These are phyloP conservation scores for Pseudoatta argentina DNA, from an alignment of 1,140 invertebrate genomes.

Conservation along the genomic window DNA sequence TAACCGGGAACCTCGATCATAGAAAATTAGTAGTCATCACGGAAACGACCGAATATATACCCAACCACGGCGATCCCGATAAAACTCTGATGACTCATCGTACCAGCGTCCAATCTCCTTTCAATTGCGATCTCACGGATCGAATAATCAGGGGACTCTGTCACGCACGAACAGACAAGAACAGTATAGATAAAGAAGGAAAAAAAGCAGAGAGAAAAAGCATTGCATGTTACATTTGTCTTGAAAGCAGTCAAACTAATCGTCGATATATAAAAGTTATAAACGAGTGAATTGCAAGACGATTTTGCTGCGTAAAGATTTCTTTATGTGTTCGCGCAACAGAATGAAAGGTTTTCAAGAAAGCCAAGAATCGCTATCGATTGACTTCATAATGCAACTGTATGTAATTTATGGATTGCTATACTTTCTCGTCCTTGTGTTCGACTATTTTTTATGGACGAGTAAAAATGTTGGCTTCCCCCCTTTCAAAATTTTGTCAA, in stretches of 20 bases:
- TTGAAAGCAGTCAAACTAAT: slow-evolving; percentile 5
- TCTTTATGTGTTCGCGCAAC: slow-evolving; percentile 31
- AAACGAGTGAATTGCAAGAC: slow-evolving; percentile 30
- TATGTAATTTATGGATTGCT: slow-evolving; percentile 72
- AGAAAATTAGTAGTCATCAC: slow-evolving; percentile 57
- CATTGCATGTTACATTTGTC: background rate
- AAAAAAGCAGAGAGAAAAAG: background rate
- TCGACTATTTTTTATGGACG: slow-evolving; percentile 78
- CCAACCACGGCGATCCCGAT: slow-evolving; percentile 53
- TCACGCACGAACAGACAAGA: slow-evolving; percentile 36
- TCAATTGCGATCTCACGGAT: slow-evolving; percentile 36
- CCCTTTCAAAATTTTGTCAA: background rate
- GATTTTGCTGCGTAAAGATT: slow-evolving; percentile 47
- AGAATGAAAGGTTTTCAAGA: slow-evolving; percentile 52
- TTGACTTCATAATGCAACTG: slow-evolving; percentile 69
- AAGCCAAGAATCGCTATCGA: slow-evolving; percentile 25
- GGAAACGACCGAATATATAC: slow-evolving; percentile 58
- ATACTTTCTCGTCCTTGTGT: slow-evolving; percentile 69
- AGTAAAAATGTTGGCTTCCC: slow-evolving; percentile 65
- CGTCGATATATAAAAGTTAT: slow-evolving; percentile 16
- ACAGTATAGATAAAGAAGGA: slow-evolving; percentile 7
- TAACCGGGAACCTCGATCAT: slow-evolving; percentile 64
- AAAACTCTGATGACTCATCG: slow-evolving; percentile 65
- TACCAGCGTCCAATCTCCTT: slow-evolving; percentile 37
- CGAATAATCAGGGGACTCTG: slow-evolving; percentile 52